phyloP scores from a whole-genome alignment of 2,888 invertebrate genomes.

The Eugnorisma glareosa region DNA sequence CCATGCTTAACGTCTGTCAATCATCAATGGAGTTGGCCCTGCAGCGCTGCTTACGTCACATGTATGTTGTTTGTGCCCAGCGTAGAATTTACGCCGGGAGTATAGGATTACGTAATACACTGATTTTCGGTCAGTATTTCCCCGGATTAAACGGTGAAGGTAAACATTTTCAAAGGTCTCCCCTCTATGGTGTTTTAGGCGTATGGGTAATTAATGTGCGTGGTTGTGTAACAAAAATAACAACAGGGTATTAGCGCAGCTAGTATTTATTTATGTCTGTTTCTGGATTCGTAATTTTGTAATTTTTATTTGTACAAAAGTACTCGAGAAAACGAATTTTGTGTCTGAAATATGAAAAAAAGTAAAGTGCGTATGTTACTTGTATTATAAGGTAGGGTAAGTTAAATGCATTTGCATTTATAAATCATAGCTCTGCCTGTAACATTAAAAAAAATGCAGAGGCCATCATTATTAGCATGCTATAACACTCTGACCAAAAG shows the following conservation, averaged over 20 bases:
- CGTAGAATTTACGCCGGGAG: constrained; percentile 16
- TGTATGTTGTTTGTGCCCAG: constrained; percentile 34
- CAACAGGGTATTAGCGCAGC: neutral
- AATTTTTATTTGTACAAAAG: neutral
- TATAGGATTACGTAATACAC: constrained; percentile 35
- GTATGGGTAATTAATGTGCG: constrained; percentile 8
- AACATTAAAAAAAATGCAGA: neutral
- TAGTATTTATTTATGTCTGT: neutral
- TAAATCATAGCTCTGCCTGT: neutral
- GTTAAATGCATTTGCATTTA: neutral
- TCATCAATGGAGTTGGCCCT: constrained; percentile 30
- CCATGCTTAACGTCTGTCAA: constrained; percentile 44
- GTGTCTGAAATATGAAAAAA: neutral
- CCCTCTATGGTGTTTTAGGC: constrained; percentile 16
- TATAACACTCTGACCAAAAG: neutral
- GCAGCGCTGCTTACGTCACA: constrained; percentile 26
- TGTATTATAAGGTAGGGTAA: neutral
- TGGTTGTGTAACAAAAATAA: neutral
- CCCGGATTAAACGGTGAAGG: constrained; percentile 16
- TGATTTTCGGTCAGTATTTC: constrained; percentile 22
- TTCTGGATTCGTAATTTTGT: neutral
- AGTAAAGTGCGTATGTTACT: neutral
- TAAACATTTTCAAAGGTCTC: constrained; percentile 14
- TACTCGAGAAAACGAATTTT: neutral
- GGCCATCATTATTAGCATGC: too few species aligned